Base-by-base conservation (phyloP, 2,797 vertebrate species). In the Propithecus deckenii region DNA sequence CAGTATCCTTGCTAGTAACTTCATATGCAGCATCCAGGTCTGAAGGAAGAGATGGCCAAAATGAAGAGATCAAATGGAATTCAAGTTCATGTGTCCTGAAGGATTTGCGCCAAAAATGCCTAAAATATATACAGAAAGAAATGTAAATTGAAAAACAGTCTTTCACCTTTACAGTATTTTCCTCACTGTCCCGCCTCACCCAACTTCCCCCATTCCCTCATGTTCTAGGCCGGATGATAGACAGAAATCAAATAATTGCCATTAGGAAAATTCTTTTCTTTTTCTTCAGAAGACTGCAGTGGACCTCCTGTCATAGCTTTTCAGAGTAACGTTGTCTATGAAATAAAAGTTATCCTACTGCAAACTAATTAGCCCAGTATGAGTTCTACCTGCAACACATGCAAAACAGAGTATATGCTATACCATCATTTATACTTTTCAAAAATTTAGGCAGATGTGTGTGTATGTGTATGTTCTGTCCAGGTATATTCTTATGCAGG, bases 21-120 rank as follows among this genome's bases (percentile, higher is more conserved):
- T 99, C 99, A 94, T 99, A 99, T 0, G 99, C 99, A n/a, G 99
- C 99, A 63, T 99, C 99, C 20, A 99, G 97, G 5, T 96, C 97
- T 57, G 78, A 87, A 43, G 99, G 98, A 63, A 99, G 97, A 3
- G 80, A 38, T 4, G 99, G 98, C 99, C 99, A 99, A 97, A 99
- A 99, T 0, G 71, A 98, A 74, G 97, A 98, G 95, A 99, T 98
- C 80, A 98, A 97, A 90, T 96, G 85, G n/a, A 99, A 97, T 43
- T 98, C 97, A 43, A 97, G 89, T 35, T 85, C 84, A 0, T 0
- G 52, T 10, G 25, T 97, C 85, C 98, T 97, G 72, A 98, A 88
- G 57, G 97, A 95, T 91, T 98, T 99, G 32, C 97, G 97, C 99
- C 99, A 99, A 91, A 99, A 97, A 94, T 99, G 97, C 38, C 99